These are phyloP conservation scores for Indicator maculatus DNA, from an alignment of 2,113 vertebrate species.

Conservation along the genomic window DNA sequence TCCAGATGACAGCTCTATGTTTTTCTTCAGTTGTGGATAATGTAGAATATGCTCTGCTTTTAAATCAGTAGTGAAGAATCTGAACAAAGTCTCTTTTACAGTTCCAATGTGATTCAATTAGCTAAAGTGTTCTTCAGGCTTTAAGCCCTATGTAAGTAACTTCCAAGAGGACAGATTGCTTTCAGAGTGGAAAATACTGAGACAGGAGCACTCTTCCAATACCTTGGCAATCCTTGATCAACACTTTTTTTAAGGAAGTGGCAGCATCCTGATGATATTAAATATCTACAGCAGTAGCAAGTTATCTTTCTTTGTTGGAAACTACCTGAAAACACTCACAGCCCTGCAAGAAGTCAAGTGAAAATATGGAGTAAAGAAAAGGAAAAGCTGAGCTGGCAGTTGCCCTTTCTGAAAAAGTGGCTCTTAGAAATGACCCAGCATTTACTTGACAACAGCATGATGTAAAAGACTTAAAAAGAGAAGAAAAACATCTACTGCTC, in stretches of 20 bases:
- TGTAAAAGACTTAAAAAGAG: not conserved
- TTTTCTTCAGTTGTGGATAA: not conserved
- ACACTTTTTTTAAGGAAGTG: not conserved
- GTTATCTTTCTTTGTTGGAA: not conserved
- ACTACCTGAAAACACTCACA: not conserved
- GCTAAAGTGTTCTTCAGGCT: not conserved
- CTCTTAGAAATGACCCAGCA: not conserved
- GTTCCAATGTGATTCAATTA: not conserved
- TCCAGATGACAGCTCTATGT: conserved; percentile 23
- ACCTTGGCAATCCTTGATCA: not conserved
- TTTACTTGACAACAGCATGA: not conserved
- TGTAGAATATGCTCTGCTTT: conserved; percentile 1
- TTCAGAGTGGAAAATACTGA: not conserved
- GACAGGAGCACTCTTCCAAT: not conserved
- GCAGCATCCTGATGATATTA: not conserved
- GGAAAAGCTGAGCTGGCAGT: not conserved
- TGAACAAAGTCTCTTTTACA: not conserved
- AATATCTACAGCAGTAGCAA: not conserved
- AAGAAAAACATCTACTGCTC: not conserved
- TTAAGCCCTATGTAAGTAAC: not conserved
- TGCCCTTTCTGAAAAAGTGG: not conserved
- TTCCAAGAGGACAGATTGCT: not conserved
- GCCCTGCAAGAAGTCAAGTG: not conserved
- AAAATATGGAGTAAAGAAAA: not conserved
- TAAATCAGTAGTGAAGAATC: conserved; percentile 32